Percentiles rank a stretch among this genome's conserved stretches.
Conservation (phyloP, 2,888 invertebrate genomes). For the Eupithecia exiguata region DNA sequence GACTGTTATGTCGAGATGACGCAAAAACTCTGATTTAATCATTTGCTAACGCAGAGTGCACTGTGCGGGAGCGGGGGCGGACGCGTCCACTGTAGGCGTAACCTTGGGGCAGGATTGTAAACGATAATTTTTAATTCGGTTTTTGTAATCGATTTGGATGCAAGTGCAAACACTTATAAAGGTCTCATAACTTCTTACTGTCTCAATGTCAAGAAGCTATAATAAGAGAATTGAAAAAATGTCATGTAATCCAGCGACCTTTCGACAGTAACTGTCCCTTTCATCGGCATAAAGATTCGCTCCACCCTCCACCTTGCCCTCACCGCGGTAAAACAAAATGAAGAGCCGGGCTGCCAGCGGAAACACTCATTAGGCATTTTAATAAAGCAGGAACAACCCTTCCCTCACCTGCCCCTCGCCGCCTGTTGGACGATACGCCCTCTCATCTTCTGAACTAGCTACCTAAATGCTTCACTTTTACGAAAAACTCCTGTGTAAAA, state of each 20-base stretch:
- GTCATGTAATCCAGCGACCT: too few relatives aligned
- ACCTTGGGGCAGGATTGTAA: not conserved
- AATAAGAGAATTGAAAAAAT: too few relatives aligned
- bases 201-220: too few relatives aligned
- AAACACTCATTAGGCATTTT: conserved; percentile 65
- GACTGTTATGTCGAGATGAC: too few relatives aligned
- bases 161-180: too few relatives aligned
- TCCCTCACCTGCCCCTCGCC: conserved; percentile 43
- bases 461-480: not conserved
- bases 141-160: too few relatives aligned
- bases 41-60: not conserved
- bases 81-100: not conserved
- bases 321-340: conserved; percentile 42
- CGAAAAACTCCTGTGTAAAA: not conserved
- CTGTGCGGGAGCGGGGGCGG: not conserved
- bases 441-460: not conserved
- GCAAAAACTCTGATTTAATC: too few relatives aligned
- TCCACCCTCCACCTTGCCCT: not conserved
- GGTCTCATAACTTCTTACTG: too few relatives aligned
- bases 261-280: too few relatives aligned
- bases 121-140: too few relatives aligned
- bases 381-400: conserved; percentile 57
- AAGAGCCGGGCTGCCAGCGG: conserved; percentile 38
- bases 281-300: not conserved
- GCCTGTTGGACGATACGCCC: conserved; percentile 11